A percentile compares a stretch with the other conserved stretches of the same genome.
Conservation (phyloP, 1,140 invertebrate species). For the Aricia agestis region DNA sequence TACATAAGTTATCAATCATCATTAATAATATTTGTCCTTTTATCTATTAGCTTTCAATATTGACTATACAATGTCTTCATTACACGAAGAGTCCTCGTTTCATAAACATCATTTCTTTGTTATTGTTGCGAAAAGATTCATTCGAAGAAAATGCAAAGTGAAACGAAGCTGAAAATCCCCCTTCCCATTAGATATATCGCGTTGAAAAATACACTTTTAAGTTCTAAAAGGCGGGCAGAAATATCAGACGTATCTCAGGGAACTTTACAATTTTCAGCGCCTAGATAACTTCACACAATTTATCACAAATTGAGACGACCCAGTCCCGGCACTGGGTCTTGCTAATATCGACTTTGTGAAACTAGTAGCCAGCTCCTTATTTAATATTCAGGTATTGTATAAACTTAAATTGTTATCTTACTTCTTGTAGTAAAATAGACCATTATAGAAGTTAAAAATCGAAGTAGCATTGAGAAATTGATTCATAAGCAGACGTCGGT, state of each 20-base stretch:
- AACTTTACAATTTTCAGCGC: neutral
- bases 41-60: neutral
- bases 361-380: neutral
- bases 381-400: neutral
- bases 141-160: neutral
- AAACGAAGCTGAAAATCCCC: neutral
- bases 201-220: neutral
- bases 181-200: neutral
- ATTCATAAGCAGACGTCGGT: no score
- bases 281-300: neutral
- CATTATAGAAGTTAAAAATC: no score
- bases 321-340: neutral
- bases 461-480: no score
- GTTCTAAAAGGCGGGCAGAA: neutral
- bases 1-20: no score
- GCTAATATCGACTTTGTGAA: conserved; percentile 2
- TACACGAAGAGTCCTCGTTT: neutral
- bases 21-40: no score
- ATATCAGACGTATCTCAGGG: neutral
- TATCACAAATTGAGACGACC: neutral
- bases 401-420: neutral
- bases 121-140: neutral
- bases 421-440: no score
- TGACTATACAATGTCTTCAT: neutral
- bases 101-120: neutral